phyloP scores from a whole-genome alignment of 2,888 invertebrate genomes.

The Eupithecia exiguata region DNA sequence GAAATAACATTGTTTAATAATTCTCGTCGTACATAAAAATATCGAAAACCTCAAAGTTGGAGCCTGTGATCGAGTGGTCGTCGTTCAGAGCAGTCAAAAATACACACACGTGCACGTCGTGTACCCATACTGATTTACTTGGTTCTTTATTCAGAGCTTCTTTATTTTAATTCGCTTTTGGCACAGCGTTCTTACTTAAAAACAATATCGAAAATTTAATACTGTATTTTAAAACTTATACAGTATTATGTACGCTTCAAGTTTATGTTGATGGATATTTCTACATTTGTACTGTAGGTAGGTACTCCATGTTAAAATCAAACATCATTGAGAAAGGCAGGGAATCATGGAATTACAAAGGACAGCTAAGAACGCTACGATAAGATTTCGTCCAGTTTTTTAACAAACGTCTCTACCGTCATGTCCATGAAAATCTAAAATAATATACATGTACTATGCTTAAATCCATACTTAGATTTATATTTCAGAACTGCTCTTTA shows the following conservation, averaged over 20 bases:
- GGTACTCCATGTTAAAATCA: too few relatives aligned
- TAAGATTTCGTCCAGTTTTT: not conserved
- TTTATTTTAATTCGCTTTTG: conserved; percentile 26
- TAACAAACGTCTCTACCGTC: not conserved
- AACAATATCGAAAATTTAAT: not conserved
- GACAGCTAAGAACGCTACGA: not conserved
- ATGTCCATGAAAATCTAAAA: not conserved
- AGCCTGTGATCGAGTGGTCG: conserved; percentile 34
- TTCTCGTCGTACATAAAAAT: not conserved
- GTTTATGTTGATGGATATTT: too few relatives aligned
- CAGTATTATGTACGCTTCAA: too few relatives aligned
- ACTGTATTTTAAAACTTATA: not conserved
- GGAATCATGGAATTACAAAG: not conserved
- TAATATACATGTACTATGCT: not conserved
- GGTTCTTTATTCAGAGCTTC: conserved; percentile 8
- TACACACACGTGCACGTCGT: conserved; percentile 48
- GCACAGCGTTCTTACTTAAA: conserved; percentile 8
- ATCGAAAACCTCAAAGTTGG: conserved; percentile 14
- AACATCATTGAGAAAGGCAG: not conserved
- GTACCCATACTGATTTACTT: conserved; percentile 29
- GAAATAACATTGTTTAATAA: not conserved
- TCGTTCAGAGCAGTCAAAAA: conserved; percentile 41
- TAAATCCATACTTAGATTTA: not conserved
- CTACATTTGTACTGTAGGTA: too few relatives aligned
- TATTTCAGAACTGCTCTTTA: not conserved